Evolutionary conservation across 2,113 vertebrate species (phyloP), one percentile per base, ranked within the genome.

Genomic region (Lasiurus borealis): DNA sequence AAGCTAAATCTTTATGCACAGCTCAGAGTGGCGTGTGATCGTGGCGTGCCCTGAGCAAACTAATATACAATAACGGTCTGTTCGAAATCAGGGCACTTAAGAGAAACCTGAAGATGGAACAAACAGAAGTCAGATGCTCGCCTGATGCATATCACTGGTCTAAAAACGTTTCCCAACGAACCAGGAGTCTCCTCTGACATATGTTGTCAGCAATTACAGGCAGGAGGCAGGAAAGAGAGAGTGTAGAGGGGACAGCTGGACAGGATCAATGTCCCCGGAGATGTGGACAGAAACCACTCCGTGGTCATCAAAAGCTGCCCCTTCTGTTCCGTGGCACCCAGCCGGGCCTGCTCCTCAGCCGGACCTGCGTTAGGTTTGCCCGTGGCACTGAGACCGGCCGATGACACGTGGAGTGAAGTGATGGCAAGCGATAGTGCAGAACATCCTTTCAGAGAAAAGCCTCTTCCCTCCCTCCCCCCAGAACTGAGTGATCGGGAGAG

Each of bases 51-150:
- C 50, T 83, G 3, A 77, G 52, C 48, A 85, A 93, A 88, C 57
- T 71, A 64, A 85, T 77, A 14, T 82, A 44, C 80, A 34, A 0
- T 59, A 50, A 68, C 57, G 76, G 66, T 94, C 72, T 73, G 75
- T 83, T 85, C 73, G 57, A 90, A 50, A 88, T 88, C 85, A 40
- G 36, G 90, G 29, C 25, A 10, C 76, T 77, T 88, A 85, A 85
- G 77, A 87, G 93, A 95, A 96, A 75, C 23, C 36, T 90, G 31
- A 96, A 85, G 54, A 1, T 84, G 85, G n/a, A 8, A 83, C 29
- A 59, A 80, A 88, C 5, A 92, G 92, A 95, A 92, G 85, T 96
- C 54, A 94, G 66, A 59, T 73, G 86, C 64, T 95, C 96, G 64
- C 19, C 40, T 91, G 89, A 71, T 91, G 44, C 92, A 40, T 92